Percentiles rank a stretch among this genome's conserved stretches.
These are phyloP conservation scores for Odontophorus gujanensis DNA, from an alignment of 2,113 vertebrate species.

Conservation along the genomic window DNA sequence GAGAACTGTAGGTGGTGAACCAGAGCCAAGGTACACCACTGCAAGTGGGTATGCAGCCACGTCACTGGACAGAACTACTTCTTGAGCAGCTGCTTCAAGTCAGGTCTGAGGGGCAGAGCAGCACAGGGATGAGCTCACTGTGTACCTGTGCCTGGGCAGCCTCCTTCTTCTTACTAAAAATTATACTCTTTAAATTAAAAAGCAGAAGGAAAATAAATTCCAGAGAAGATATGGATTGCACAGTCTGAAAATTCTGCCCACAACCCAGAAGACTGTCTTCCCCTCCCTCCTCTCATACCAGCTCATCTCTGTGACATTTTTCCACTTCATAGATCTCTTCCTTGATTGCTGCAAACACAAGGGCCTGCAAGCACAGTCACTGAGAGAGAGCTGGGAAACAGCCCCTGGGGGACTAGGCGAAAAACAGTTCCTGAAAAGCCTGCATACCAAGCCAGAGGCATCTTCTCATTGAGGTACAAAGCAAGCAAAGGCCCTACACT, in stretches of 20 bases:
- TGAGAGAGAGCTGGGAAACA: slow-evolving; percentile 63
- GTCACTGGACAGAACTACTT: not conserved
- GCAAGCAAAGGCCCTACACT: not conserved
- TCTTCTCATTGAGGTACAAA: slow-evolving; percentile 45
- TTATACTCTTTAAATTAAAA: not conserved
- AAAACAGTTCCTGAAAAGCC: slow-evolving; percentile 68
- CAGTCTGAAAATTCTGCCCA: slow-evolving; percentile 19
- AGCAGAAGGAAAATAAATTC: not conserved
- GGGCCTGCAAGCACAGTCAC: not conserved
- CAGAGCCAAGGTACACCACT: not conserved
- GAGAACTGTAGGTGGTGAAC: not conserved
- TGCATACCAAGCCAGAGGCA: slow-evolving; percentile 39
- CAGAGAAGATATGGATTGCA: not conserved
- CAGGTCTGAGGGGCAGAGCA: not conserved
- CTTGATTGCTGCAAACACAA: not conserved
- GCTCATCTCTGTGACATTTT: slow-evolving; percentile 32
- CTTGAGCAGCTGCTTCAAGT: not conserved
- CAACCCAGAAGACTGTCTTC: not conserved
- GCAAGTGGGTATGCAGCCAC: not conserved
- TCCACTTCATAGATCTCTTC: slow-evolving; percentile 48
- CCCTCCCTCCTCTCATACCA: not conserved
- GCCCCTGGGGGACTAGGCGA: not conserved
- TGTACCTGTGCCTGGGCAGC: not conserved
- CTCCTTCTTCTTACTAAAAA: not conserved
- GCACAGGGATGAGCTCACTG: not conserved